Conservation (phyloP, 2,113 vertebrate species). For the Pteruthius melanotis region DNA sequence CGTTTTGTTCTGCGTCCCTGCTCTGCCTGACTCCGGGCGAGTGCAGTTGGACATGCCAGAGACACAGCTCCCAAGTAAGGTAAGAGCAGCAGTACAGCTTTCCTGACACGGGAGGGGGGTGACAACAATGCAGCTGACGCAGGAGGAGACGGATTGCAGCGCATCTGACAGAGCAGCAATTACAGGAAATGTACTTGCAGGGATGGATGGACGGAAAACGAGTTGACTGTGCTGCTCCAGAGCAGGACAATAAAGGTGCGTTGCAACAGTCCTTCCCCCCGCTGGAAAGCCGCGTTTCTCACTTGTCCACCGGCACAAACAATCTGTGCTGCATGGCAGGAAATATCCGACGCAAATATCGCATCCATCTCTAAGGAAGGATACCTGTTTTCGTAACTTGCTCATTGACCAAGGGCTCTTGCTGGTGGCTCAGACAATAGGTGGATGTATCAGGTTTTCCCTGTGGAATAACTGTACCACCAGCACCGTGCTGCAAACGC, state of each 20-base stretch:
- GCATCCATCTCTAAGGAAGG: slow-evolving; percentile 44
- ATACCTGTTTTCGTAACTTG: slow-evolving; percentile 59
- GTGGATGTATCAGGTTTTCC: slow-evolving; percentile 57
- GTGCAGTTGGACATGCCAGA: slow-evolving; percentile 26
- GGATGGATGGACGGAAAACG: slow-evolving; percentile 1
- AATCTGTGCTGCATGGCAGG: slow-evolving; percentile 36
- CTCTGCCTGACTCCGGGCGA: not conserved
- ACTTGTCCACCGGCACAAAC: slow-evolving; percentile 14
- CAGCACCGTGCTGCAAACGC: not conserved
- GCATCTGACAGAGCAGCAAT: slow-evolving; percentile 52
- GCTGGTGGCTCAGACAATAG: slow-evolving; percentile 49
- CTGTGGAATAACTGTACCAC: slow-evolving; percentile 25
- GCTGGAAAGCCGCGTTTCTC: not conserved
- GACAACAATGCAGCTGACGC: slow-evolving; percentile 59
- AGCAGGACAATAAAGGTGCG: slow-evolving; percentile 53
- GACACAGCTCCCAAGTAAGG: not conserved
- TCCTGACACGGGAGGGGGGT: slow-evolving; percentile 28
- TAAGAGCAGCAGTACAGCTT: slow-evolving; percentile 40
- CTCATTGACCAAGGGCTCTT: not conserved
- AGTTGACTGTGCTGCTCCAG: slow-evolving; percentile 14
- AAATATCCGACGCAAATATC: slow-evolving; percentile 22
- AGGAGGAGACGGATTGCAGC: slow-evolving; percentile 26
- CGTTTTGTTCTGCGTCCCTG: not conserved
- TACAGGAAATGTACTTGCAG: slow-evolving; percentile 30
- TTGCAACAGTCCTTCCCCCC: not conserved